These are phyloP conservation scores for Trisateles emortualis DNA, from an alignment of 2,888 invertebrate species.

Conservation along the genomic window DNA sequence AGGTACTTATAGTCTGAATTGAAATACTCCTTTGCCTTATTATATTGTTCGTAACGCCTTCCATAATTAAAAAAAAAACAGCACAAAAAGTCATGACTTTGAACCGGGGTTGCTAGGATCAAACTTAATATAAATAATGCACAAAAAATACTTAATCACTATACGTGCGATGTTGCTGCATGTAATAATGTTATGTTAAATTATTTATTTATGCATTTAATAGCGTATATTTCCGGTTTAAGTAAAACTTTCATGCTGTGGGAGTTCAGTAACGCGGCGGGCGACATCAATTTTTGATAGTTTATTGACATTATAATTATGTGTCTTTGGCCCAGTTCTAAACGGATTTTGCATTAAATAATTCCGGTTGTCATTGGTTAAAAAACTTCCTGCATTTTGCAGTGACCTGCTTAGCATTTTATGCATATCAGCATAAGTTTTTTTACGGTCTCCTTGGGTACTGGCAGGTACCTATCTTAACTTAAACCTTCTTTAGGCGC, in stretches of 20 bases:
- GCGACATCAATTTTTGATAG: neutral
- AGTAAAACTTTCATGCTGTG: neutral
- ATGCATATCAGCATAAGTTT: neutral
- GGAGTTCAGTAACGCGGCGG: neutral
- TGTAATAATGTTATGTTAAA: neutral
- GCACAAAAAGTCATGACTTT: conserved; percentile 41
- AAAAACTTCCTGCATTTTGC: neutral
- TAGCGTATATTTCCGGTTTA: neutral
- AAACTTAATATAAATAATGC: conserved; percentile 27
- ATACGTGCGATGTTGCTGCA: neutral
- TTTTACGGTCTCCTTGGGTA: too few relatives aligned
- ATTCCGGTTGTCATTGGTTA: neutral
- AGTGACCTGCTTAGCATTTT: neutral
- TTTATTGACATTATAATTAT: neutral
- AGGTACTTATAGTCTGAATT: too few relatives aligned
- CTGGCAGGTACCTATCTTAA: too few relatives aligned
- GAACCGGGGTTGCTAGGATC: conserved; percentile 42
- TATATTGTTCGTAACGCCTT: neutral
- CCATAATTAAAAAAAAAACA: neutral
- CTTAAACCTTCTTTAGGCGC: too few relatives aligned
- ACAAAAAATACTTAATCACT: conserved; percentile 23
- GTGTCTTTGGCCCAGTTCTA: neutral
- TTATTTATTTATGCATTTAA: neutral
- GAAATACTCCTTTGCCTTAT: too few relatives aligned
- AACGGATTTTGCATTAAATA: neutral